Evolutionary conservation across 2,888 invertebrate species (phyloP), one percentile per base, ranked within the genome.

Genomic region (Nomada goodeniana): DNA sequence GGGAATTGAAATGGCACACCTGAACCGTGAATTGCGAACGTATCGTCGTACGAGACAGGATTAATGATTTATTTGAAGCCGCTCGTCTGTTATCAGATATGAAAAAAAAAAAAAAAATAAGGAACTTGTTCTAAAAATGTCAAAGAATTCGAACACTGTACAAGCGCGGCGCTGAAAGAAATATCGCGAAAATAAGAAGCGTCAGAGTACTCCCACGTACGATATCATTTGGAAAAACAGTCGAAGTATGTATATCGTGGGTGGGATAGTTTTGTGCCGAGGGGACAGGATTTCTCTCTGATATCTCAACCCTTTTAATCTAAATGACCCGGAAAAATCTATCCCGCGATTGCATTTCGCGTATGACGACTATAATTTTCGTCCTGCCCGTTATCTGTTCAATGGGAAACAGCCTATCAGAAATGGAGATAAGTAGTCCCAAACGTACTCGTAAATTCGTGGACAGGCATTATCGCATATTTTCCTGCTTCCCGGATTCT

Each of bases 301-400:
- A 73, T 80, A 73, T 74, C 67, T 84, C 53, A 52, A 52, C 10
- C 18, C 18, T 63, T 70, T 74, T 55, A 67, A 47, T 76, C 15
- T 23, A 29, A 0, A 50, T 57, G 53, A 55, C 69, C 70, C 20
- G 55, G 57, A 72, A 76, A 71, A 78, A 65, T 73, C 70, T 69
- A 55, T 73, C 67, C 23, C 20, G n/a, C 26, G 20, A 13, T 13
- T 11, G 23, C 15, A 2, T 57, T 20, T 7, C 44, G 26, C 13
- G 9, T 53, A 70, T 73, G 78, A 81, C 55, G 76, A 29, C 1
- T n/a, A 60, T 20, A 11, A 79, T 82, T 84, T 85, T 85, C 84
- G 55, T 69, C 42, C 23, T 23, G 20, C 57, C 57, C n/a, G 63
- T 82, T 84, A 85, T 84, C 79, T 65, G 18, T 29, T 47, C 47